Evolutionary conservation across 1,140 invertebrate species (phyloP).

Genomic region (Heliothis subflexa): DNA sequence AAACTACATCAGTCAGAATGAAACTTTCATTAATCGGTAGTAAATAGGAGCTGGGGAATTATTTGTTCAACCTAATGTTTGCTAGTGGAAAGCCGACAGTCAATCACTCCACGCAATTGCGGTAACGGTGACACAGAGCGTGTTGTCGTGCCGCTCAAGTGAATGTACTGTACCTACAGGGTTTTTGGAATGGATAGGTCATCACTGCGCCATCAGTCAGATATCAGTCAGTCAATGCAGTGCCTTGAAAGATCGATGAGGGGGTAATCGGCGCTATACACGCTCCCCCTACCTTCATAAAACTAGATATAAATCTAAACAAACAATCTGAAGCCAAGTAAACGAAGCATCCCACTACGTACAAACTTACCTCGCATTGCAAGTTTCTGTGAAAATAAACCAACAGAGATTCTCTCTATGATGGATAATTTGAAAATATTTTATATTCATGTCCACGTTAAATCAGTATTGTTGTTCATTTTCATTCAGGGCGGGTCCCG

Average conservation of each 20-base stretch:
- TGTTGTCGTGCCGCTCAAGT: neutral
- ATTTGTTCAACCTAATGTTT: conserved; percentile 3
- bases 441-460: conserved; percentile 69
- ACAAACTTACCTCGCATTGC: conserved; percentile 27
- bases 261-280: no score
- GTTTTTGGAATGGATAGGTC: neutral
- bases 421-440: conserved; percentile 57
- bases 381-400: conserved; percentile 37
- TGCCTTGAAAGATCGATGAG: neutral
- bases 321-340: conserved; percentile 16
- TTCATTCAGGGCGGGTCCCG: conserved; percentile 75
- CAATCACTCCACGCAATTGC: neutral
- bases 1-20: neutral
- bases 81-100: neutral
- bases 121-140: neutral
- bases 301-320: conserved; percentile 1
- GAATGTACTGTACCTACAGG: neutral
- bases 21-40: neutral
- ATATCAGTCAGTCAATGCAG: neutral
- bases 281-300: neutral
- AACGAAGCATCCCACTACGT: neutral
- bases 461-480: conserved; percentile 79
- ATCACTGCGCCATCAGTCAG: neutral
- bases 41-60: neutral
- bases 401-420: conserved; percentile 29